phyloP scores from a whole-genome alignment of 2,888 invertebrate genomes.

The Alcis repandata region DNA sequence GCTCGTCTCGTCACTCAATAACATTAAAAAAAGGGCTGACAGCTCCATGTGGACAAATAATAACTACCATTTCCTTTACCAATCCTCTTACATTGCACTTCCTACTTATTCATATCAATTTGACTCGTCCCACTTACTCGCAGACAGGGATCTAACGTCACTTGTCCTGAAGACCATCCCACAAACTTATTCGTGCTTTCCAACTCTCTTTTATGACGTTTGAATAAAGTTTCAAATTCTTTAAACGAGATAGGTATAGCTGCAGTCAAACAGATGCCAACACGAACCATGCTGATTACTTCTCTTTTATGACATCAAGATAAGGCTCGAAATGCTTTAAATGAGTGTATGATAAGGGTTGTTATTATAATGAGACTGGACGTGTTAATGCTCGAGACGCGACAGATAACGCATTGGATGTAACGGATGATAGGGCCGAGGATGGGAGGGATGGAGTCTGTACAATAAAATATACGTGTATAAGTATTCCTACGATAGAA shows the following conservation, averaged over 20 bases:
- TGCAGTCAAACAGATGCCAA: background rate
- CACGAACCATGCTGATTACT: background rate
- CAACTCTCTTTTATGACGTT: background rate
- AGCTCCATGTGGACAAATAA: background rate
- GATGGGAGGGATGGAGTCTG: constrained; percentile 38
- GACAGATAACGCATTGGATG: constrained; percentile 71
- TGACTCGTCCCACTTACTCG: background rate
- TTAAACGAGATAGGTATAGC: background rate
- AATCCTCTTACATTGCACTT: background rate
- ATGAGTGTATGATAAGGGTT: constrained; percentile 42
- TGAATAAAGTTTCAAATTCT: background rate
- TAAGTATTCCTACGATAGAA: too few species aligned
- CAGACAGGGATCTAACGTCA: constrained; percentile 11
- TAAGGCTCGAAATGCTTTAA: background rate
- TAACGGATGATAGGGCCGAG: constrained; percentile 59
- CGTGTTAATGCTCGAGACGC: constrained; percentile 78
- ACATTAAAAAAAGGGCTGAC: too few species aligned
- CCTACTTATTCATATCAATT: constrained; percentile 26
- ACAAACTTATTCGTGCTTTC: too few species aligned
- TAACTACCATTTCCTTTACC: background rate
- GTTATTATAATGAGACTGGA: constrained; percentile 75
- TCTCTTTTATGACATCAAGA: background rate
- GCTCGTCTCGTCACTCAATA: too few species aligned
- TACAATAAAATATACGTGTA: background rate
- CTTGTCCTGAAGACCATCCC: constrained; percentile 6